A percentile compares a stretch with the other conserved stretches of the same genome.
Conservation (phyloP, 2,888 invertebrate species). For the Drosophila kambysellisi region DNA sequence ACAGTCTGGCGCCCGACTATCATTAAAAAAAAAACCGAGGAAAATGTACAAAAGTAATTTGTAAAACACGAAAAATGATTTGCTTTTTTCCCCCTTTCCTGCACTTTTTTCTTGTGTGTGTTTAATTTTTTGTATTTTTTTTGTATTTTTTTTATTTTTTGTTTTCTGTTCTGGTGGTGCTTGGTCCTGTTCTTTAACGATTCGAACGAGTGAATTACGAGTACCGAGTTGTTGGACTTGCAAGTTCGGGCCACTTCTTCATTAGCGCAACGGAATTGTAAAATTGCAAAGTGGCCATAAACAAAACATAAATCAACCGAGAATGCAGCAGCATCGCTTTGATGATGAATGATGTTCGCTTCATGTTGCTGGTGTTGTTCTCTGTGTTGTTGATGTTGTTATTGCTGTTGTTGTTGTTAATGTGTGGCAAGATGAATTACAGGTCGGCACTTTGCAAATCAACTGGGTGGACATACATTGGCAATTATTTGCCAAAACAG, state of each 20-base stretch:
- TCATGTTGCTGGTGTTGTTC: constrained; percentile 16
- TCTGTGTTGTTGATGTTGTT: constrained; percentile 3
- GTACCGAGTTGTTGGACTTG: constrained; percentile 8
- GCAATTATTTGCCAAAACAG: constrained; percentile 54
- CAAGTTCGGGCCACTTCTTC: constrained; percentile 51
- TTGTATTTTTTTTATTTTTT: neutral
- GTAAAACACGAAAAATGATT: constrained; percentile 75
- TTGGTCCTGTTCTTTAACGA: constrained; percentile 67
- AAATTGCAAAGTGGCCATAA: constrained; percentile 56
- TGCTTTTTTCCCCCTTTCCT: constrained; percentile 36
- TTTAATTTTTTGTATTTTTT: neutral
- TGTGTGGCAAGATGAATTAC: constrained; percentile 50
- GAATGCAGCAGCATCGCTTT: constrained; percentile 14
- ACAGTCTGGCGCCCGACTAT: constrained; percentile 72
- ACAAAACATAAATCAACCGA: constrained; percentile 69
- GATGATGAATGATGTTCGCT: constrained; percentile 59
- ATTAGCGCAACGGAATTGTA: constrained; percentile 64
- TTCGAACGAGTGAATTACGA: constrained; percentile 60
- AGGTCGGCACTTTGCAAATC: constrained; percentile 47
- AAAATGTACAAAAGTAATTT: constrained; percentile 69
- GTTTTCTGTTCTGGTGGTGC: neutral
- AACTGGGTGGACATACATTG: constrained; percentile 51
- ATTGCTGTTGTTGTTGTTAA: constrained; percentile 1
- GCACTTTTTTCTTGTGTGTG: constrained; percentile 8
- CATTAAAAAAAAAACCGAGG: constrained; percentile 59